phyloP scores from a whole-genome alignment of 2,888 invertebrate species.

The Stenichneumon culpator region DNA sequence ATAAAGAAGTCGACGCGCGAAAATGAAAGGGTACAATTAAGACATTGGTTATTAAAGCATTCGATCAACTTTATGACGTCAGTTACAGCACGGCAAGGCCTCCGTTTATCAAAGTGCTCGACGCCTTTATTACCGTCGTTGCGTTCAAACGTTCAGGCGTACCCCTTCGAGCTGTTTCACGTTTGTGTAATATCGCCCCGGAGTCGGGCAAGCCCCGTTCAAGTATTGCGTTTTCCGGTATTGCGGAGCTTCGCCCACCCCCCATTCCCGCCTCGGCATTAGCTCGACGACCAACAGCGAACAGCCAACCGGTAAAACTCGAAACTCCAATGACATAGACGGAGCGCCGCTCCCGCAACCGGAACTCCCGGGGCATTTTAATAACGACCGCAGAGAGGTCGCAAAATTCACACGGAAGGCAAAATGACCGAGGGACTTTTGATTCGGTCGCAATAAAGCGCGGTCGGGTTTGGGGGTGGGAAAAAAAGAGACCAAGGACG shows the following conservation, averaged over 20 bases:
- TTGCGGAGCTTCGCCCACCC: conserved; percentile 29
- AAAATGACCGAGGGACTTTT: conserved; percentile 5
- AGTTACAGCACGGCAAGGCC: neutral
- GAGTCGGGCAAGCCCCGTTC: conserved; percentile 41
- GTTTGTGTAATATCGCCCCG: conserved; percentile 52
- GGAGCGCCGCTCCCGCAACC: neutral
- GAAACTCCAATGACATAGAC: conserved; percentile 10
- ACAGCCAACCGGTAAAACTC: neutral
- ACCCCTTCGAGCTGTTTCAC: conserved; percentile 22
- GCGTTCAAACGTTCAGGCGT: neutral
- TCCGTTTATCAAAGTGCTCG: conserved; percentile 11
- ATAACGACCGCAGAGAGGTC: neutral
- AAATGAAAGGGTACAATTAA: conserved; percentile 39
- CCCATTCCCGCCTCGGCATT: conserved; percentile 22
- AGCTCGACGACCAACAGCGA: conserved; percentile 16
- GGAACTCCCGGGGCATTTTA: conserved; percentile 8
- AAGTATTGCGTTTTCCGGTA: conserved; percentile 62
- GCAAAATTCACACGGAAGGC: neutral
- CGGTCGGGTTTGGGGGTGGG: neutral
- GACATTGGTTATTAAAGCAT: conserved; percentile 51
- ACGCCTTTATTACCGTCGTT: conserved; percentile 53
- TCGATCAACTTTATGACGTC: conserved; percentile 35
- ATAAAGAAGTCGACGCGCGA: neutral
- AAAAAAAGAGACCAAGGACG: conserved; percentile 4
- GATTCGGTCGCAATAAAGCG: neutral